Evolutionary conservation across 2,888 invertebrate genomes (phyloP), one percentile per base, ranked within the genome.

Genomic region (Limnephilus rhombicus): DNA sequence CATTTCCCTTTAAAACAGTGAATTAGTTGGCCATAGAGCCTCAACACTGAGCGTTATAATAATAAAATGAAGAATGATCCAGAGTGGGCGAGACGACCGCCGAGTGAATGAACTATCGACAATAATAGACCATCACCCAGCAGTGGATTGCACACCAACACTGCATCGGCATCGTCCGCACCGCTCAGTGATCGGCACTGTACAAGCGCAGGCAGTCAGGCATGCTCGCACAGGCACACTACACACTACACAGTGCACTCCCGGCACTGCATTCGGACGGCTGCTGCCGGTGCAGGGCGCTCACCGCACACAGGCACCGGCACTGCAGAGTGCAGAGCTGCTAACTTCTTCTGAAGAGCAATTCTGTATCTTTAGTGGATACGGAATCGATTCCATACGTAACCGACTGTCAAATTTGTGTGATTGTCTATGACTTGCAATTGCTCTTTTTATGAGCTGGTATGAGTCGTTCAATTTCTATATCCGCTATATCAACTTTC

Each of bases 101-200:
- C 31, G 80, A 37, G 90, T 90, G 90, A 90, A 90, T 90, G 90
- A 90, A 90, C 90, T 90, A 31, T 31, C 29, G 82, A 90, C 90
- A 83, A 90, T 90, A 90, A 90, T 90, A 90, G 90, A 90, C 81
- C 45, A 34, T 41, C 45, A 82, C 49, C 41, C 89, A 37, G 68
- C n/a, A 45, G 68, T 1, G 4, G 68, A 18, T 68, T 68, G 68
- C n/a, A 68, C 68, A 68, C 68, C 68, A 45, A 45, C 15, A 68
- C 68, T 24, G 68, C 68, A 68, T 49, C 49, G 18, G 68, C 68
- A 68, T 49, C 49, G 18, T 18, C 68, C n/a, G 68, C 9, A 53
- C 68, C 24, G n/a, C 9, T n/a, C 68, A n/a, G 68, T 24, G 24
- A n/a, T 5, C 34, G 15, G 31, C 31, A 12, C 82, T 82, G 82